Evolutionary conservation across 2,888 invertebrate species (phyloP).

Genomic region (Conchocele bisecta): DNA sequence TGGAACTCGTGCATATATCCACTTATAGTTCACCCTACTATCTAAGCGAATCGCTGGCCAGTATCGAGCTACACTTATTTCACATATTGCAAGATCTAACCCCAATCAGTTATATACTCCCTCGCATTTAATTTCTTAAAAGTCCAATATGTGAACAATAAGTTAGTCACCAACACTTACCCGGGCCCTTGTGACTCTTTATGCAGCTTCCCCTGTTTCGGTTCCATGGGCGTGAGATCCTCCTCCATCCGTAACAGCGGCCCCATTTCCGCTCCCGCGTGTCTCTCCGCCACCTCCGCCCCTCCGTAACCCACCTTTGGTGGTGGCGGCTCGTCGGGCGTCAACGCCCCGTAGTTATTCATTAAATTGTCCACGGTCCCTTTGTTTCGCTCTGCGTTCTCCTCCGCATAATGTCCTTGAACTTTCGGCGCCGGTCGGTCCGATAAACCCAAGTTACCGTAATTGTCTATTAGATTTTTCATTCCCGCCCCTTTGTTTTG

Average conservation of each 20-base stretch:
- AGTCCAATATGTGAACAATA: too few species aligned
- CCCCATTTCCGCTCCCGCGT: conserved; percentile 74
- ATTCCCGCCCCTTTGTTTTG: conserved; percentile 73
- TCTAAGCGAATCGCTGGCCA: too few species aligned
- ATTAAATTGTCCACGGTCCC: conserved; percentile 71
- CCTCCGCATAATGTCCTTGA: conserved; percentile 70
- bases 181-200: conserved; percentile 70
- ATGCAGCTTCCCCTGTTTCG: conserved; percentile 70
- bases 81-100: too few species aligned
- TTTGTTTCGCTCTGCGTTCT: conserved; percentile 73
- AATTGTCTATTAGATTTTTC: conserved; percentile 73
- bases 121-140: too few species aligned
- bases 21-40: too few species aligned
- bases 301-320: conserved; percentile 70
- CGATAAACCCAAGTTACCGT: conserved; percentile 65
- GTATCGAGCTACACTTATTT: too few species aligned
- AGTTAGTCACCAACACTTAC: too few species aligned
- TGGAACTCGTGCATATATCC: too few species aligned
- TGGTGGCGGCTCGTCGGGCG: conserved; percentile 58
- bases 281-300: conserved; percentile 70
- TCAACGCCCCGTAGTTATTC: conserved; percentile 67
- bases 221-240: conserved; percentile 53
- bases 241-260: conserved; percentile 73
- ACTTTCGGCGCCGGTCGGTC: conserved; percentile 68
- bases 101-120: too few species aligned